phyloP scores from a whole-genome alignment of 2,113 vertebrate species.

The Clinocottus analis region DNA sequence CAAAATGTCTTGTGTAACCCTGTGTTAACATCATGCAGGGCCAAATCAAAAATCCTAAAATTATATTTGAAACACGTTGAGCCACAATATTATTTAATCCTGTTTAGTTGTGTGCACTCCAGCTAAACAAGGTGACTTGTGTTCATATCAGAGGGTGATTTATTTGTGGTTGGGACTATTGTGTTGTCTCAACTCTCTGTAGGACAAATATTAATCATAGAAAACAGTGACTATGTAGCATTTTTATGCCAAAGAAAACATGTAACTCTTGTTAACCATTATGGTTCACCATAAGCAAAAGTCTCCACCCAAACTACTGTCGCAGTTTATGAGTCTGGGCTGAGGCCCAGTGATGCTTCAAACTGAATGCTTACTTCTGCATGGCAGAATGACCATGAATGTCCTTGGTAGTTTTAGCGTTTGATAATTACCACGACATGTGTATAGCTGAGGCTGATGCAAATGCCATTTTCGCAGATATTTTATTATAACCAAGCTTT shows the following conservation, averaged over 20 bases:
- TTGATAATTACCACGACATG: background rate
- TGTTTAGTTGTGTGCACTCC: background rate
- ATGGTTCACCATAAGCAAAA: background rate
- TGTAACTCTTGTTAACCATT: background rate
- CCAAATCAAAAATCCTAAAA: constrained; percentile 21
- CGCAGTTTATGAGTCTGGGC: background rate
- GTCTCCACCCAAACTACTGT: background rate
- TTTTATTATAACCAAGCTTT: background rate
- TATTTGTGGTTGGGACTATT: background rate
- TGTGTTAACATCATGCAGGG: background rate
- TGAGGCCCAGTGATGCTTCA: background rate
- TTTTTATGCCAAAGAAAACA: background rate
- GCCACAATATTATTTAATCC: background rate
- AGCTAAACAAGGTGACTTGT: background rate
- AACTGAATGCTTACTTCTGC: background rate
- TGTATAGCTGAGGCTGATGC: background rate
- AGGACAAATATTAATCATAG: background rate
- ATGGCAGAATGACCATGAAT: background rate
- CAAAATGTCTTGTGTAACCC: background rate
- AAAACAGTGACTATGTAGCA: background rate
- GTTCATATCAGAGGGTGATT: background rate
- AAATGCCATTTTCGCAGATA: background rate
- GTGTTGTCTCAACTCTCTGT: constrained; percentile 3
- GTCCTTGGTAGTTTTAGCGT: background rate
- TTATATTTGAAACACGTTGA: constrained; percentile 11